A percentile compares a stretch with the other conserved stretches of the same genome.
phyloP scores from a whole-genome alignment of 2,797 vertebrate genomes.

The Diglossa cyanea region DNA sequence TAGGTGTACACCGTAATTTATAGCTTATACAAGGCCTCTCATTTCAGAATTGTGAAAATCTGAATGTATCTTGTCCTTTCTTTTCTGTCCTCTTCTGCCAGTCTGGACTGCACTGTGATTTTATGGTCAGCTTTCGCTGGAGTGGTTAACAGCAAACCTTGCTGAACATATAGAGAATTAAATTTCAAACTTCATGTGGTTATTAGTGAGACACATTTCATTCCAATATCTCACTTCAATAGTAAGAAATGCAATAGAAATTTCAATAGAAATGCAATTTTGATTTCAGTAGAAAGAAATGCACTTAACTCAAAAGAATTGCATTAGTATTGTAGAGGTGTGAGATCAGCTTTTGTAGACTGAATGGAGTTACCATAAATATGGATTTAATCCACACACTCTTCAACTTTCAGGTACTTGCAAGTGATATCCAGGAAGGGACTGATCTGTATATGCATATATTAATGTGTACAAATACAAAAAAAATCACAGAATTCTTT shows the following conservation, averaged over 20 bases:
- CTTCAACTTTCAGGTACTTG: background rate
- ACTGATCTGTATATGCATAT: background rate
- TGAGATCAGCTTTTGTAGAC: background rate
- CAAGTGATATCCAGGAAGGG: background rate
- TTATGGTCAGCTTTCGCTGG: background rate
- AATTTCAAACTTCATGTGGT: background rate
- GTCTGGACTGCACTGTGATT: background rate
- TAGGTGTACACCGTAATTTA: background rate
- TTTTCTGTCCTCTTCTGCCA: background rate
- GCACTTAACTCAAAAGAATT: background rate
- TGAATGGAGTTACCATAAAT: background rate
- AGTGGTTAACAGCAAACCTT: background rate
- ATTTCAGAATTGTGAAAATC: background rate
- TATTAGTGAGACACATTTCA: background rate
- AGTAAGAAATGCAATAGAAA: background rate
- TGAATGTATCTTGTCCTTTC: background rate
- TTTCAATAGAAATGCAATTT: background rate
- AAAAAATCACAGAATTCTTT: background rate
- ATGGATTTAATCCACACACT: background rate
- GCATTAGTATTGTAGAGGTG: background rate
- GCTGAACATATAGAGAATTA: background rate
- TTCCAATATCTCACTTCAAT: background rate
- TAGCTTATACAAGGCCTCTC: background rate
- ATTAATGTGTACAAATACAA: background rate
- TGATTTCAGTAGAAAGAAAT: background rate